Evolutionary conservation across 2,888 invertebrate species (phyloP).

Genomic region (Yponomeuta malinellus): DNA sequence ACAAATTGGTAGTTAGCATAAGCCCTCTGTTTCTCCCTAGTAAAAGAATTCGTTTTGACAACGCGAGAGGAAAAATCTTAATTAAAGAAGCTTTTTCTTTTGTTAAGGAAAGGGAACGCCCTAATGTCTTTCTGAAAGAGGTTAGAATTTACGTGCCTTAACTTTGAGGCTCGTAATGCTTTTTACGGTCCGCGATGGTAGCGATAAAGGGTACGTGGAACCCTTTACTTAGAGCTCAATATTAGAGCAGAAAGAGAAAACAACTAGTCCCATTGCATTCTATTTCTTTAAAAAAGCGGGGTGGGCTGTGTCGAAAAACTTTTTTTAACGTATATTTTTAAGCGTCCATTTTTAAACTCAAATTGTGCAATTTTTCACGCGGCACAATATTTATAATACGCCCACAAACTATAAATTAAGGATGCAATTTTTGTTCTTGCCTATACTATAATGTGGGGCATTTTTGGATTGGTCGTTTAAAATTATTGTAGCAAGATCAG

Average conservation of each 20-base stretch:
- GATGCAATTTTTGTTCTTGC: too few relatives aligned
- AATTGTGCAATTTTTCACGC: too few relatives aligned
- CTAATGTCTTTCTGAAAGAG: not conserved
- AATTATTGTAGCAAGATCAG: too few relatives aligned
- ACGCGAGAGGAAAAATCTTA: not conserved
- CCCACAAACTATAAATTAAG: too few relatives aligned
- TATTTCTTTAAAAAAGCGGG: too few relatives aligned
- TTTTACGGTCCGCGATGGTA: not conserved
- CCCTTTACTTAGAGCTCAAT: not conserved
- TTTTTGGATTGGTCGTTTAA: too few relatives aligned
- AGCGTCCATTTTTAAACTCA: too few relatives aligned
- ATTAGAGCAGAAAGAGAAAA: not conserved
- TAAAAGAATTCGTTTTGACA: not conserved
- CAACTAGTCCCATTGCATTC: not conserved
- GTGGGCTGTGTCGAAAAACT: too few relatives aligned
- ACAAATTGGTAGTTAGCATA: too few relatives aligned
- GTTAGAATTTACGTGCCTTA: slow-evolving; percentile 1
- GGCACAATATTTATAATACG: too few relatives aligned
- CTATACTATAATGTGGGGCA: too few relatives aligned
- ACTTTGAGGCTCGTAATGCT: not conserved
- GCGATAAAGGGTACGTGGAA: not conserved
- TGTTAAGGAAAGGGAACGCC: not conserved
- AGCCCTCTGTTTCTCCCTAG: not conserved
- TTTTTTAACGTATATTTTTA: too few relatives aligned
- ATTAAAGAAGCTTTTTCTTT: not conserved